phyloP scores from a whole-genome alignment of 2,797 vertebrate genomes.

The Gymnocypris eckloni region DNA sequence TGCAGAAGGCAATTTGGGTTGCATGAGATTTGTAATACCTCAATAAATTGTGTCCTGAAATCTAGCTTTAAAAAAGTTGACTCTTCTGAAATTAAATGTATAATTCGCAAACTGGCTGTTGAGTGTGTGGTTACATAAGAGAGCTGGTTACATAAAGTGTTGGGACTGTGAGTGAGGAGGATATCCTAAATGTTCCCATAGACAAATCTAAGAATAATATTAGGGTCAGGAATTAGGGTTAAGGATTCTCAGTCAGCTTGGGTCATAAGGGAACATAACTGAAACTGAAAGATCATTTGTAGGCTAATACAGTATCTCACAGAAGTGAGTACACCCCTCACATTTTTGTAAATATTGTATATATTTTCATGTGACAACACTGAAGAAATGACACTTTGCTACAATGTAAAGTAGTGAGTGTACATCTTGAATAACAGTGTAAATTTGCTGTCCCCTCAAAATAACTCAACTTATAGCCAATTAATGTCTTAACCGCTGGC shows the following conservation, averaged over 20 bases:
- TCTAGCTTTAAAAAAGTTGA: background rate
- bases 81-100: constrained; percentile 7
- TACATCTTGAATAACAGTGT: no score
- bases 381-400: no score
- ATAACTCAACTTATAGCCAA: no score
- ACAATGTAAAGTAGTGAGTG: no score
- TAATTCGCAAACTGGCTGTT: constrained; percentile 4
- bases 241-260: constrained; percentile 24
- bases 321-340: no score
- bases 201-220: constrained; percentile 40
- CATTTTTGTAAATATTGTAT: no score
- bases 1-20: background rate
- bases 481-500: no score
- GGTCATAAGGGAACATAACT: background rate
- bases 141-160: constrained; percentile 43
- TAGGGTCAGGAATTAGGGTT: constrained; percentile 34
- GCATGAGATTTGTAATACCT: background rate
- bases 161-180: constrained; percentile 20
- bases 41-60: background rate
- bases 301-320: background rate
- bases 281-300: constrained; percentile 26
- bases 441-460: no score
- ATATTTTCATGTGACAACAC: no score
- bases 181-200: constrained; percentile 23
- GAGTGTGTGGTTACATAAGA: constrained; percentile 40